Conservation (phyloP, 2,797 vertebrate genomes). For the Anguilla megastoma region DNA sequence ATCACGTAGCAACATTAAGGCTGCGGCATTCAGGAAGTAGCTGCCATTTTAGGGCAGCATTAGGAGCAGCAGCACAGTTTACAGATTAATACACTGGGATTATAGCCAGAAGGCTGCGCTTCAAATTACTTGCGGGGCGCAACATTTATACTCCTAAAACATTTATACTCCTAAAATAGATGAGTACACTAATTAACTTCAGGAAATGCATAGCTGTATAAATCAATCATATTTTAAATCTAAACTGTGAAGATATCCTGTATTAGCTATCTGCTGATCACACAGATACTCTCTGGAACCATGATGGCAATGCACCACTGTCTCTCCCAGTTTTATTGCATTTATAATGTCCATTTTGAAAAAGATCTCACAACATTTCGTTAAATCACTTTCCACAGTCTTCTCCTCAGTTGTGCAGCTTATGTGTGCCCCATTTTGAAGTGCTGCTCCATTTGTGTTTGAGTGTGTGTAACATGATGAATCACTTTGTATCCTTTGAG, state of each 20-base stretch:
- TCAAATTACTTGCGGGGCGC: neutral
- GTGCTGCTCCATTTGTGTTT: neutral
- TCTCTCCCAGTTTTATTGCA: neutral
- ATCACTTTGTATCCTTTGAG: conserved; percentile 20
- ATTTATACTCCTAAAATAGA: neutral
- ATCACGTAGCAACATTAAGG: neutral
- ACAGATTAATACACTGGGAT: neutral
- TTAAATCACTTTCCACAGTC: neutral
- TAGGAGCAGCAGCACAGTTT: neutral
- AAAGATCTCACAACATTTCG: neutral
- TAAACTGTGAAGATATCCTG: neutral
- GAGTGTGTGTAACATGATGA: conserved; percentile 17
- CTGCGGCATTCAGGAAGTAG: neutral
- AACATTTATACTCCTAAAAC: neutral
- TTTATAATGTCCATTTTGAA: neutral
- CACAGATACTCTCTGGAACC: neutral
- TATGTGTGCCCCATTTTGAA: neutral
- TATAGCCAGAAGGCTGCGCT: neutral
- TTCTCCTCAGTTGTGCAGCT: neutral
- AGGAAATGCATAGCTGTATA: neutral
- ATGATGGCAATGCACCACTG: neutral
- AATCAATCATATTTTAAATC: neutral
- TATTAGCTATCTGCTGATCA: neutral
- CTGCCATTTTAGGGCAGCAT: neutral
- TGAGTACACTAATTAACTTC: neutral